Evolutionary conservation across 2,797 vertebrate genomes (phyloP).

Genomic region (Manis pentadactyla): DNA sequence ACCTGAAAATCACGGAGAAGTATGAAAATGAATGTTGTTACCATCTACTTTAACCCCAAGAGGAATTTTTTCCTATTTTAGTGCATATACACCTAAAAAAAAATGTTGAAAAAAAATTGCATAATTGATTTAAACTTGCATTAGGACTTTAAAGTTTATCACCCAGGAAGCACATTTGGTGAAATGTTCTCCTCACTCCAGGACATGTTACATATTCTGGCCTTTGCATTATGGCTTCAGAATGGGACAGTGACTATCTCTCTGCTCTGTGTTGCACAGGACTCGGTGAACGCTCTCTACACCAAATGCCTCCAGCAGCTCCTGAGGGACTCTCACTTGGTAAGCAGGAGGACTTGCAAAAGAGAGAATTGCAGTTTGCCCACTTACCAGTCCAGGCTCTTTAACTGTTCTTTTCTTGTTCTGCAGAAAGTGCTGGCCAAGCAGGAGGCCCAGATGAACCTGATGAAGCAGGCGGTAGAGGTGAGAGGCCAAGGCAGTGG

Average conservation of each 20-base stretch:
- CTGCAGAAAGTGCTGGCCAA: conserved; percentile 94
- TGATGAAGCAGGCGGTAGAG: conserved; percentile 98
- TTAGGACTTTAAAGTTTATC: neutral
- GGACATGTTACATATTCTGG: rapidly evolving
- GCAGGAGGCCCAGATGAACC: conserved; percentile 96
- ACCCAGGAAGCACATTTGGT: neutral
- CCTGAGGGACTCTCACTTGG: conserved; percentile 95
- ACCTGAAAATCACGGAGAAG: neutral
- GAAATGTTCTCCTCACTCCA: neutral
- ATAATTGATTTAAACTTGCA: neutral
- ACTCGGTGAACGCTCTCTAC: conserved; percentile 95
- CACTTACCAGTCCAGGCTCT: neutral
- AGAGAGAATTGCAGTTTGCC: neutral
- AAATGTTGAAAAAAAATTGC: neutral
- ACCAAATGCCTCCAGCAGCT: conserved; percentile 98
- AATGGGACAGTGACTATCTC: neutral
- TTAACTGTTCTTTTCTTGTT: conserved; percentile 20
- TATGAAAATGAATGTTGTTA: neutral
- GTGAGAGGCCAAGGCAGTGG: conserved; percentile 85
- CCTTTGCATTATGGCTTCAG: rapidly evolving
- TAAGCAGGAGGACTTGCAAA: conserved; percentile 84
- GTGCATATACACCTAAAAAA: neutral
- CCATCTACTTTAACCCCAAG: neutral
- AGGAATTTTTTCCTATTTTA: neutral
- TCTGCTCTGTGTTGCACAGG: conserved; percentile 86